Evolutionary conservation across 2,113 vertebrate species (phyloP).

Genomic region (Albula goreensis): DNA sequence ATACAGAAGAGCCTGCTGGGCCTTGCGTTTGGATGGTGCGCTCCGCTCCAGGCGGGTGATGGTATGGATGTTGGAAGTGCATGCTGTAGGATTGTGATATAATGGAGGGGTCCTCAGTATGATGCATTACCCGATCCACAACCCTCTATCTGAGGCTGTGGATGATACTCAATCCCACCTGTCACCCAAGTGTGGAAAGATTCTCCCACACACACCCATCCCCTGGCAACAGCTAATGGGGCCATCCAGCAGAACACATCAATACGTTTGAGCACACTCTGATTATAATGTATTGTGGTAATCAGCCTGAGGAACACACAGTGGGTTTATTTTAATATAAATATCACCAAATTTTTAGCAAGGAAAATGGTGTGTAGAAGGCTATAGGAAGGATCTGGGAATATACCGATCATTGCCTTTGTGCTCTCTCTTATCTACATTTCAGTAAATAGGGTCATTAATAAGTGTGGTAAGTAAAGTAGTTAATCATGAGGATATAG

Average conservation of each 20-base stretch:
- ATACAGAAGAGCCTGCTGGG: neutral
- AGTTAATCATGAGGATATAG: neutral
- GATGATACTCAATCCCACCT: slow-evolving; percentile 53
- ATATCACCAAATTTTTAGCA: too few relatives aligned
- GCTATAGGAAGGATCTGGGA: too few relatives aligned
- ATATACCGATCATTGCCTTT: too few relatives aligned
- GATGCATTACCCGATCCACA: slow-evolving; percentile 51
- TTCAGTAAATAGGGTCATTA: too few relatives aligned
- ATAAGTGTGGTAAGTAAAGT: too few relatives aligned
- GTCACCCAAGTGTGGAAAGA: slow-evolving; percentile 39
- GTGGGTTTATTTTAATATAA: too few relatives aligned
- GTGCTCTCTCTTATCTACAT: too few relatives aligned
- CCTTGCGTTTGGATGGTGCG: neutral
- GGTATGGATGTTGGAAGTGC: neutral
- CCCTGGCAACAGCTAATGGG: neutral
- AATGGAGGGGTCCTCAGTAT: slow-evolving; percentile 35
- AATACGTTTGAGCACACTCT: neutral
- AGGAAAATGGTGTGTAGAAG: too few relatives aligned
- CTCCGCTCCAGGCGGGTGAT: slow-evolving; percentile 5
- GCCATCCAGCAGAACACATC: neutral
- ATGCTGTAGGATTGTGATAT: slow-evolving; percentile 4
- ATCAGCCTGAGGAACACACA: too few relatives aligned
- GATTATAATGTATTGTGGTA: too few relatives aligned
- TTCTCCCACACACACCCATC: slow-evolving; percentile 1
- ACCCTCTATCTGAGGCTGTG: slow-evolving; percentile 47